These are phyloP conservation scores for Myrmophylax atrothorax DNA, from an alignment of 2,113 vertebrate genomes.

Conservation along the genomic window DNA sequence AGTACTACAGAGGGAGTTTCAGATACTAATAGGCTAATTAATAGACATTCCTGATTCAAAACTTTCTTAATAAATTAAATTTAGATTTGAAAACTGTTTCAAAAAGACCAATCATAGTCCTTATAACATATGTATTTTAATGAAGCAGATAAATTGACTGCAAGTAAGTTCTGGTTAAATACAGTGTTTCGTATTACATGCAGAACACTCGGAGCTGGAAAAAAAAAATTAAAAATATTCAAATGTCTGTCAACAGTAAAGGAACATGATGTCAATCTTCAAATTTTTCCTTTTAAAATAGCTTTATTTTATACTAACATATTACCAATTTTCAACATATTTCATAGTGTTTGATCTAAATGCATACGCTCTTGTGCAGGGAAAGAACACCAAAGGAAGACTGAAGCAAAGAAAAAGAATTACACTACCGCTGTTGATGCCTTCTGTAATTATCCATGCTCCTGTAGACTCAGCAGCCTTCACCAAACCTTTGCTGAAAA, in stretches of 20 bases:
- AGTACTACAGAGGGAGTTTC: neutral
- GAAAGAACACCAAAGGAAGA: neutral
- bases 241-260: neutral
- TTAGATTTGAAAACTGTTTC: neutral
- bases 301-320: neutral
- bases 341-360: neutral
- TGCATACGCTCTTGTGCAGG: accelerated
- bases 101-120: neutral
- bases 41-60: neutral
- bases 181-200: neutral
- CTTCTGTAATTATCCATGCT: slow-evolving; percentile 96
- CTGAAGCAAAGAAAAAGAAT: neutral
- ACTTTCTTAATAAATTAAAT: neutral
- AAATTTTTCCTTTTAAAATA: accelerated
- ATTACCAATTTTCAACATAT: neutral
- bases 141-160: neutral
- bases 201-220: neutral
- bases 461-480: slow-evolving; percentile 91
- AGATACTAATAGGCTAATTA: neutral
- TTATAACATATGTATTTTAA: neutral
- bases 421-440: slow-evolving; percentile 87
- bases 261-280: neutral
- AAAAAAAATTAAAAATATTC: neutral
- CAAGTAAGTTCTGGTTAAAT: neutral
- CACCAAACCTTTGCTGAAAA: slow-evolving; percentile 90